Evolutionary conservation across 2,888 invertebrate genomes (phyloP).

Genomic region (Tupiocoris notatus): DNA sequence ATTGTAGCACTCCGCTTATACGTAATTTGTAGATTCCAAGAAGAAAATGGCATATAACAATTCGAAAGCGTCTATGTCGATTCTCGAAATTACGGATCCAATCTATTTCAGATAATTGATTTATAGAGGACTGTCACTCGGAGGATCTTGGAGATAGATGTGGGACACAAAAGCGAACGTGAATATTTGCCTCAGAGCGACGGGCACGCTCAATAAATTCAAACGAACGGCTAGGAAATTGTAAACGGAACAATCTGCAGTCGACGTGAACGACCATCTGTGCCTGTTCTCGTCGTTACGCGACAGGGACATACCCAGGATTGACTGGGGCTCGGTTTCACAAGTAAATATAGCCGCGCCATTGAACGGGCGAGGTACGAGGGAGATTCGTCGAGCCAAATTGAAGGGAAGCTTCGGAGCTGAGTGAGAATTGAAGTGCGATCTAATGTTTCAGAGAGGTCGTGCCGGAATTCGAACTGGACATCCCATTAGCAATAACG

Average conservation of each 20-base stretch:
- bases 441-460: slow-evolving; percentile 35
- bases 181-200: too few species aligned
- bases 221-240: not conserved
- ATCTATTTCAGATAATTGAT: too few species aligned
- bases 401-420: not conserved
- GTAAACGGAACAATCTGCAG: slow-evolving; percentile 2
- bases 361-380: not conserved
- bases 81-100: too few species aligned
- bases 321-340: not conserved
- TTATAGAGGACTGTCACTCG: too few species aligned
- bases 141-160: too few species aligned
- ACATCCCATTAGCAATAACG: slow-evolving; percentile 40
- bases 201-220: not conserved
- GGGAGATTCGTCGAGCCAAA: not conserved
- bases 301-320: not conserved
- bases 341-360: slow-evolving; percentile 18
- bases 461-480: slow-evolving; percentile 27
- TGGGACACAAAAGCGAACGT: too few species aligned
- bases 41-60: too few species aligned
- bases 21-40: too few species aligned
- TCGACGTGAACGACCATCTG: slow-evolving; percentile 14
- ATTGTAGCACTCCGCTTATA: too few species aligned
- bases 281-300: not conserved
- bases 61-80: too few species aligned
- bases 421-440: slow-evolving; percentile 8